Conservation (phyloP, 2,113 vertebrate species). For the Lasiurus cinereus region DNA sequence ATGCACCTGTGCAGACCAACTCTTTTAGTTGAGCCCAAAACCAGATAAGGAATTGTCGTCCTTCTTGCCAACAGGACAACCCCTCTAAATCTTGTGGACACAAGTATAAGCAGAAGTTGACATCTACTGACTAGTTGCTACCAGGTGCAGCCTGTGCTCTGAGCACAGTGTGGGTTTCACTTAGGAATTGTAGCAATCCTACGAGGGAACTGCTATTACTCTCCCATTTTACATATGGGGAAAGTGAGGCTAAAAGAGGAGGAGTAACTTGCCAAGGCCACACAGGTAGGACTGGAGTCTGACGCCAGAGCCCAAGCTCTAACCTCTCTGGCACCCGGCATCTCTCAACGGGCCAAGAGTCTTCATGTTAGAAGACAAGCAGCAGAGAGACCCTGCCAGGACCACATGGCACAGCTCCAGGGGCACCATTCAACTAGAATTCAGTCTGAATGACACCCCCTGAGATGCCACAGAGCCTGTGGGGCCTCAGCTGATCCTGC, state of each 20-base stretch:
- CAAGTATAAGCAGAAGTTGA: neutral
- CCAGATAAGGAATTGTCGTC: neutral
- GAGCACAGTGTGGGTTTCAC: neutral
- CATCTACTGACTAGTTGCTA: neutral
- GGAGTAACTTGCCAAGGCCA: neutral
- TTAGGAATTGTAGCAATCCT: neutral
- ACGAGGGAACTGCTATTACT: neutral
- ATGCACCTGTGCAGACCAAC: neutral
- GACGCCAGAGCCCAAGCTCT: neutral
- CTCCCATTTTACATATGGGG: neutral
- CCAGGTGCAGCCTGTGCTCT: neutral
- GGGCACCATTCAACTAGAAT: no score
- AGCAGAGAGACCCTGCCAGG: neutral
- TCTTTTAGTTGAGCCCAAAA: neutral
- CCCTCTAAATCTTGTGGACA: neutral
- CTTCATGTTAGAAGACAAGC: neutral
- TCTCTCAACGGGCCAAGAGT: neutral
- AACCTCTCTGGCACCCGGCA: neutral
- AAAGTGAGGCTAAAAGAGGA: neutral
- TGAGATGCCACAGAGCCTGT: neutral
- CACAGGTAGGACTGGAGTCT: neutral
- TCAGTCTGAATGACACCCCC: neutral
- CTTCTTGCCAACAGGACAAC: neutral
- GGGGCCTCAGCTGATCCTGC: neutral
- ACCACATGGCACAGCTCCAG: neutral